Evolutionary conservation across 2,797 vertebrate species (phyloP).

Genomic region (Myotis vivesi): DNA sequence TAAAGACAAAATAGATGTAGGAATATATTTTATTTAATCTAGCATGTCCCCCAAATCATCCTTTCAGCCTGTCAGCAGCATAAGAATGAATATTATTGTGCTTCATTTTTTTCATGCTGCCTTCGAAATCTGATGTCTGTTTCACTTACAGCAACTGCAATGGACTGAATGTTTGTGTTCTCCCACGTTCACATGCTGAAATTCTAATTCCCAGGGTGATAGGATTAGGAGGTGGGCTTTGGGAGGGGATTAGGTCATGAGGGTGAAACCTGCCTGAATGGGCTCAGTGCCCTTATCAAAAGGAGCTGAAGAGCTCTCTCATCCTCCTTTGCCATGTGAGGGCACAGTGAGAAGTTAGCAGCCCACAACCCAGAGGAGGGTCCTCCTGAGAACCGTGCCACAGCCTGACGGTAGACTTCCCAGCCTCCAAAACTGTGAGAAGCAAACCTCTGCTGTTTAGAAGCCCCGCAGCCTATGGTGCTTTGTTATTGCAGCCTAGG

Average conservation of each 20-base stretch:
- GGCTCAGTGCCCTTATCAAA: background rate
- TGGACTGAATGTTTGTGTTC: too few relatives aligned
- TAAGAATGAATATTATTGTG: background rate
- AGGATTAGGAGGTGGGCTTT: background rate
- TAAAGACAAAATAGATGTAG: background rate
- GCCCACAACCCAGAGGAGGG: background rate
- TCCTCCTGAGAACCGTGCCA: fast-evolving
- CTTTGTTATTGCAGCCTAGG: background rate
- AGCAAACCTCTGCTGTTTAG: background rate
- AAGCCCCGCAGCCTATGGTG: background rate
- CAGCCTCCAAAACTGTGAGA: background rate
- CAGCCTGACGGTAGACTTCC: background rate
- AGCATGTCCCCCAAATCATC: background rate
- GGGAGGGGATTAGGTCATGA: background rate
- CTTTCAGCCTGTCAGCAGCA: background rate
- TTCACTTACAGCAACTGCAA: too few relatives aligned
- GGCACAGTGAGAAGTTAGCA: background rate
- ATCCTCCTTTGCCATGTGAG: background rate
- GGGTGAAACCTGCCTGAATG: too few relatives aligned
- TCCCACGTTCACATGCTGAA: background rate
- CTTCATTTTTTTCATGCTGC: background rate
- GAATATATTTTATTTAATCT: background rate
- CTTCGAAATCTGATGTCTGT: background rate
- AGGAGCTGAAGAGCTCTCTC: background rate
- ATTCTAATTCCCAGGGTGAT: background rate